Conservation (phyloP, 1,140 invertebrate species). For the Bradysia coprophila region DNA sequence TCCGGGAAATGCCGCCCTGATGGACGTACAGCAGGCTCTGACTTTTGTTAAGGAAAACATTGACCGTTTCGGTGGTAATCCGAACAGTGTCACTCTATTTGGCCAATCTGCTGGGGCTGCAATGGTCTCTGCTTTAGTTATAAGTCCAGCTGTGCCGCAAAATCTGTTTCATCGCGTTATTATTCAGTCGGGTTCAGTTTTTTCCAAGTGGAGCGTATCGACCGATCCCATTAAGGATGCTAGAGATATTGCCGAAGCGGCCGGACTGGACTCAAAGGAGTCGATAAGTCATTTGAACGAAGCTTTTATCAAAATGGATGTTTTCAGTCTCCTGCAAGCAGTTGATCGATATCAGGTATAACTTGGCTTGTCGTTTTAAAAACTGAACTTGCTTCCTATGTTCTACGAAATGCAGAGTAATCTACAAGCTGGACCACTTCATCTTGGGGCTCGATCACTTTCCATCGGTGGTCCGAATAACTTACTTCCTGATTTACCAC, state of each 20-base stretch:
- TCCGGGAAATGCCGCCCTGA: slow-evolving; percentile 49
- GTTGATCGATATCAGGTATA: background rate
- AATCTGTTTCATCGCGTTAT: slow-evolving; percentile 14
- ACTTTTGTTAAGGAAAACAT: slow-evolving; percentile 45
- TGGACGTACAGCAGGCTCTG: slow-evolving; percentile 39
- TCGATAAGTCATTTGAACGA: slow-evolving; percentile 4
- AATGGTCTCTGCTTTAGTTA: background rate
- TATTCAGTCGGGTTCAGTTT: slow-evolving; percentile 19
- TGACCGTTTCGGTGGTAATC: slow-evolving; percentile 42
- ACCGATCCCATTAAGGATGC: slow-evolving; percentile 11
- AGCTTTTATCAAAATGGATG: slow-evolving; percentile 9
- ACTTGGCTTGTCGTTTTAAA: background rate
- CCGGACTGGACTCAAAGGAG: slow-evolving; percentile 10
- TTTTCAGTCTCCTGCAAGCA: slow-evolving; percentile 9
- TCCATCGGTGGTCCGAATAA: slow-evolving; percentile 12
- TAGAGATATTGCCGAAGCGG: slow-evolving; percentile 8
- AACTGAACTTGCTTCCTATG: background rate
- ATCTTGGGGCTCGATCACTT: background rate
- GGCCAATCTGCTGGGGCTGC: slow-evolving; percentile 27
- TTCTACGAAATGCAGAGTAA: background rate
- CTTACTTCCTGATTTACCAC: slow-evolving; percentile 12
- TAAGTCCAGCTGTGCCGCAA: slow-evolving; percentile 1
- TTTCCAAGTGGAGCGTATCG: slow-evolving; percentile 13
- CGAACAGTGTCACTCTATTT: slow-evolving; percentile 33
- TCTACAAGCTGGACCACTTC: background rate